phyloP scores from a whole-genome alignment of 2,797 vertebrate genomes.

The Champsocephalus gunnari region DNA sequence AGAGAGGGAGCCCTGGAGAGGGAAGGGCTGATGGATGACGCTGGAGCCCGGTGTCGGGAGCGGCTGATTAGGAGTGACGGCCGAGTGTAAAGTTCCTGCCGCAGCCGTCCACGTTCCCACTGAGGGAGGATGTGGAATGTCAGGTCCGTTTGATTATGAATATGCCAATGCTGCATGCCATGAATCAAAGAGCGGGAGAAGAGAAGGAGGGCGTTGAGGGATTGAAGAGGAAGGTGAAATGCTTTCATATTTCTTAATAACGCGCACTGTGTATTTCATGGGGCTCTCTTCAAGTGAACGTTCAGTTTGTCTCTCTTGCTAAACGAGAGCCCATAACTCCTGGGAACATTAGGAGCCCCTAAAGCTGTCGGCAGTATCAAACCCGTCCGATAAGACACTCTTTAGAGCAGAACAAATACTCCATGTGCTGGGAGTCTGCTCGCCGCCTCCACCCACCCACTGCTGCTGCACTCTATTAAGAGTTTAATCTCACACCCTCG shows the following conservation, averaged over 20 bases:
- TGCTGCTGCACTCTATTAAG: slow-evolving; percentile 28
- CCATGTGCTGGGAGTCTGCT: slow-evolving; percentile 52
- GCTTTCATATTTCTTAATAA: slow-evolving; percentile 79
- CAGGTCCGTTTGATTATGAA: slow-evolving; percentile 83
- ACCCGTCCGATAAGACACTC: slow-evolving; percentile 60
- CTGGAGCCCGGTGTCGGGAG: slow-evolving; percentile 79
- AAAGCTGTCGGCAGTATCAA: slow-evolving; percentile 70
- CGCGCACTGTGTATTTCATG: slow-evolving; percentile 68
- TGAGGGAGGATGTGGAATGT: slow-evolving; percentile 83
- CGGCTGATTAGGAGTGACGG: slow-evolving; percentile 89
- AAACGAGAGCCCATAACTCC: slow-evolving; percentile 74
- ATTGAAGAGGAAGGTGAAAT: slow-evolving; percentile 64
- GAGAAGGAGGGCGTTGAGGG: slow-evolving; percentile 17
- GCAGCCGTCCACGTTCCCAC: slow-evolving; percentile 81
- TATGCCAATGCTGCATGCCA: slow-evolving; percentile 74
- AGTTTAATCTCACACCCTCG: slow-evolving; percentile 31
- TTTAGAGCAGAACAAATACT: slow-evolving; percentile 47
- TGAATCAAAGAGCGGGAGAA: slow-evolving; percentile 70
- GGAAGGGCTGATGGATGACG: slow-evolving; percentile 76
- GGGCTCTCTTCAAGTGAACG: slow-evolving; percentile 68
- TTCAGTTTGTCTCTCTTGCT: slow-evolving; percentile 74
- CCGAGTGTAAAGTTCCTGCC: slow-evolving; percentile 87
- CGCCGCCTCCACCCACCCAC: background rate
- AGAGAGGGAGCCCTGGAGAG: slow-evolving; percentile 36
- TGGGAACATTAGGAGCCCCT: slow-evolving; percentile 65